Conservation (phyloP, 2,797 vertebrate species). For the Helicolenus hilgendorfi region DNA sequence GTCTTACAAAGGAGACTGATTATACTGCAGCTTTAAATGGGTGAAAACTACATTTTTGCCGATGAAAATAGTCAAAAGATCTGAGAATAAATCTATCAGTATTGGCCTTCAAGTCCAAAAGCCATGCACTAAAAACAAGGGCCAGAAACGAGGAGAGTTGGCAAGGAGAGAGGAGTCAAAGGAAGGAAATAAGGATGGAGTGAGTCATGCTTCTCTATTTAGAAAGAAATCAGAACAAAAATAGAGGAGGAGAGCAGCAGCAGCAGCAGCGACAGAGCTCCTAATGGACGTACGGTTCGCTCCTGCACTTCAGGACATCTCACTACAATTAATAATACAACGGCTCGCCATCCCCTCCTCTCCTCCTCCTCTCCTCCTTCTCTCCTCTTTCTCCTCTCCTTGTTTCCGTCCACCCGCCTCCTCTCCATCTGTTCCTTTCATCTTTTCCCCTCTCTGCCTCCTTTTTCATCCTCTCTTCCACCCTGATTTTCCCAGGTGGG, state of each 20-base stretch:
- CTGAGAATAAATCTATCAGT: not conserved
- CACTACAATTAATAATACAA: conserved; percentile 81
- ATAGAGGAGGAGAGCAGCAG: conserved; percentile 52
- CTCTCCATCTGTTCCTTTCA: conserved; percentile 68
- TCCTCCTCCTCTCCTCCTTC: conserved; percentile 17
- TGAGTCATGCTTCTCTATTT: conserved; percentile 74
- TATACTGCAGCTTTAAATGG: not conserved
- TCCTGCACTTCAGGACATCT: conserved; percentile 74
- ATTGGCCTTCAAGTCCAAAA: not conserved
- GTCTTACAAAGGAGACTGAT: not conserved
- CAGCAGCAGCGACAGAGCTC: conserved; percentile 36
- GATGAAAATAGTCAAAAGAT: not conserved
- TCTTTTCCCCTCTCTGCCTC: conserved; percentile 14
- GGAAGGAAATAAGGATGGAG: conserved; percentile 17
- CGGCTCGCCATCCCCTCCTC: conserved; percentile 28
- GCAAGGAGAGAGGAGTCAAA: conserved; percentile 1
- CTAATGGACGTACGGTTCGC: conserved; percentile 68
- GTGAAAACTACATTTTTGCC: not conserved
- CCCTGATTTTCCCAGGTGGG: conserved; percentile 33
- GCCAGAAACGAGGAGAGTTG: not conserved
- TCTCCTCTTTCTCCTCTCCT: conserved; percentile 7
- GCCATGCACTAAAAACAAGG: not conserved
- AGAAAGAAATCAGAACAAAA: conserved; percentile 54
- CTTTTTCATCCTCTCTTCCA: conserved; percentile 19
- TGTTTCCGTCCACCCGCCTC: conserved; percentile 40